Conservation (phyloP, 1,140 invertebrate species). For the Drosophila murphyi region DNA sequence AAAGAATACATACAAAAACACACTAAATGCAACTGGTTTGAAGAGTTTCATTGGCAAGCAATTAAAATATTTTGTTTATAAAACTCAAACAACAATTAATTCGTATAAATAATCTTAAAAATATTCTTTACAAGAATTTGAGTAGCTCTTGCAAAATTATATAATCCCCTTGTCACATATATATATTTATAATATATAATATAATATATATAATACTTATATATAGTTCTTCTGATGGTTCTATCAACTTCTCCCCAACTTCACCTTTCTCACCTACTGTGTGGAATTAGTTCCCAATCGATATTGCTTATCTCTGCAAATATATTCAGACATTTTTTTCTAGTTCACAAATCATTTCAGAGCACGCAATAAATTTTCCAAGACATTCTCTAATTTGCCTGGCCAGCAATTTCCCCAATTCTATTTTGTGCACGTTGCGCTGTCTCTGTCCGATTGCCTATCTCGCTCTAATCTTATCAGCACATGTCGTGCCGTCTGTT, state of each 20-base stretch:
- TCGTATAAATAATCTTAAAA: too few species aligned
- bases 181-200: too few species aligned
- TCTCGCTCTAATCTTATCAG: conserved; percentile 22
- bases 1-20: neutral
- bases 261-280: neutral
- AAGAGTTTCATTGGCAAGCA: neutral
- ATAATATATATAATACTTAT: too few species aligned
- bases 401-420: conserved; percentile 9
- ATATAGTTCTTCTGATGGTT: neutral
- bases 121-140: too few species aligned
- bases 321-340: conserved; percentile 1
- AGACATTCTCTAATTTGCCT: conserved; percentile 39
- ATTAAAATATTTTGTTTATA: too few species aligned
- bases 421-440: neutral
- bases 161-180: too few species aligned
- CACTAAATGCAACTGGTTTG: neutral
- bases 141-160: too few species aligned
- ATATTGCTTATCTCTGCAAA: neutral
- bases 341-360: conserved; percentile 25
- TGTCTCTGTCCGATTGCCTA: conserved; percentile 12
- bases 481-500: conserved; percentile 18
- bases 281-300: neutral
- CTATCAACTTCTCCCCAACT: neutral
- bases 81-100: too few species aligned
- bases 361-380: conserved; percentile 43